Base-by-base conservation (phyloP, 1,140 invertebrate genomes). In the Anastrepha obliqua region DNA sequence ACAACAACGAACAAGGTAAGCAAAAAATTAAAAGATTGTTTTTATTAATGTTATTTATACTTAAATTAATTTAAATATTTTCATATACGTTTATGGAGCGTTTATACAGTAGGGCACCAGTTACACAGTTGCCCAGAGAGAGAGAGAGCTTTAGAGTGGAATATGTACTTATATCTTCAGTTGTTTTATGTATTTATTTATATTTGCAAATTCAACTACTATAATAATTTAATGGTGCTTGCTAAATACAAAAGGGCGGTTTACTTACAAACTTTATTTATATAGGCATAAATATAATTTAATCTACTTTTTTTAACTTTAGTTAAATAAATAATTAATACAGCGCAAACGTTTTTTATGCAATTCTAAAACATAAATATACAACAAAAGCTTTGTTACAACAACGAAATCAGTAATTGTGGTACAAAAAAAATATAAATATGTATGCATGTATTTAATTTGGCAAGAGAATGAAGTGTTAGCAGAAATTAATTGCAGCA, bases 191-290 rank as follows among this genome's bases (percentile, higher is more conserved):
- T 11, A 4, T 74, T 74, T 74, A 42, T 47, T 17, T 74, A 55
- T 6, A 55, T 47, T 74, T 42, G 9, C 42, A 74, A 74, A 74
- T 85, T 13, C 58, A 85, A 29, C 51, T 59, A 85, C 51, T 39
- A 39, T 59, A 47, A 85, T 59, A 85, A 85, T 58, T 59, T 39
- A 85, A 58, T 17, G 47, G 81, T 85, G 81, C 81, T 85, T 85
- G 58, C 55, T 59, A 58, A 59, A 29, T 85, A 85, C n/a, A 85
- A 20, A 60, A 17, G 58, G 51, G 39, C 51, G 8, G 9, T 85
- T 85, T 85, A 85, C 81, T 59, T 60, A 85, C 58, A 59, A 3
- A 85, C n/a, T 42, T 74, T 74, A 42, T n/a, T 44, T 44, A 74
- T 29, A 74, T 47, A 11, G 17, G 20, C 29, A 62, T n/a, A 15